Conservation (phyloP, 1,140 invertebrate genomes). For the Scaptomyza pallida region DNA sequence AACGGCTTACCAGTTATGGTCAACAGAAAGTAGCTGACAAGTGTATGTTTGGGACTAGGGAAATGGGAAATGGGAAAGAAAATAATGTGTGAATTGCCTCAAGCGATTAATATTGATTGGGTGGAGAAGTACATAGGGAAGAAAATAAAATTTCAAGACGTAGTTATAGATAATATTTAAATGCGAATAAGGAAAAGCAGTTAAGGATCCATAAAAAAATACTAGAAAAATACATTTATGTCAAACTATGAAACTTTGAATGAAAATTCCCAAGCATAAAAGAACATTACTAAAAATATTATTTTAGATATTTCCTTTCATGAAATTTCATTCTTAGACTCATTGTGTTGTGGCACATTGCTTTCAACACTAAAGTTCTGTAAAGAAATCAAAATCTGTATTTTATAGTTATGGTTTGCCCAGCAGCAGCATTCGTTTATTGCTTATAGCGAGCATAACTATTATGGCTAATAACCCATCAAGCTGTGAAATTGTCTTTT, state of each 20-base stretch:
- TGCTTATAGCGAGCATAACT: background rate
- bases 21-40: background rate
- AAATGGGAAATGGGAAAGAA: background rate
- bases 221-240: too few species aligned
- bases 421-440: background rate
- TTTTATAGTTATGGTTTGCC: background rate
- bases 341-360: too few species aligned
- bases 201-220: too few species aligned
- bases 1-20: slow-evolving; percentile 3
- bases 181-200: background rate
- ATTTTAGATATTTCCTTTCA: too few species aligned
- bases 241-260: too few species aligned
- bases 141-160: too few species aligned
- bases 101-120: background rate
- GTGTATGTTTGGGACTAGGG: too few species aligned
- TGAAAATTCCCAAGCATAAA: too few species aligned
- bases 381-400: background rate
- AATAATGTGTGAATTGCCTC: background rate
- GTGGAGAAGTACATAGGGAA: too few species aligned
- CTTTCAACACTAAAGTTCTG: background rate
- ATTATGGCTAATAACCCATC: slow-evolving; percentile 24
- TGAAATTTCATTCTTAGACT: too few species aligned
- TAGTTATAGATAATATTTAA: too few species aligned
- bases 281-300: too few species aligned
- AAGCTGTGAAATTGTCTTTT: slow-evolving; percentile 18